phyloP scores from a whole-genome alignment of 2,888 invertebrate species.

The Laothoe populi region DNA sequence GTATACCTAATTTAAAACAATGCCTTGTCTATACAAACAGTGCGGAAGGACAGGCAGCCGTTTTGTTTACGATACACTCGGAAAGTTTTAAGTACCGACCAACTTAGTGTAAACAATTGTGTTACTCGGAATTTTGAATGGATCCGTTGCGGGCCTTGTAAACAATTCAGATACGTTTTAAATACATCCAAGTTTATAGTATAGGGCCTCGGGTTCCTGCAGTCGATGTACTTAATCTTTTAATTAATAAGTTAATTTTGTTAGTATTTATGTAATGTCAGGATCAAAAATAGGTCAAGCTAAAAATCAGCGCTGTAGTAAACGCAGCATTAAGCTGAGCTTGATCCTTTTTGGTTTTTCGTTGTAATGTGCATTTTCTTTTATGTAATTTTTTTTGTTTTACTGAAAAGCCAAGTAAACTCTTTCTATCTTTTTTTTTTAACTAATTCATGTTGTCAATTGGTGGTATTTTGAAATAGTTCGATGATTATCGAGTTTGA shows the following conservation, averaged over 20 bases:
- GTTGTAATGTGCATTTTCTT: no score
- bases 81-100: constrained; percentile 1
- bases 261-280: no score
- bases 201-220: background rate
- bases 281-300: no score
- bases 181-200: background rate
- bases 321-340: no score
- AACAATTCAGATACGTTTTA: constrained; percentile 13
- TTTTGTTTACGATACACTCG: constrained; percentile 15
- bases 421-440: no score
- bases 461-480: no score
- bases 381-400: no score
- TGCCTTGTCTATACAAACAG: background rate
- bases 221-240: background rate
- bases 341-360: no score
- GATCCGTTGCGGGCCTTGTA: background rate
- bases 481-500: no score
- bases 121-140: constrained; percentile 11
- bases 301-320: no score
- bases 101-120: constrained; percentile 18
- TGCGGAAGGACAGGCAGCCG: background rate
- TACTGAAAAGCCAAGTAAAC: no score
- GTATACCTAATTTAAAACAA: constrained; percentile 9
- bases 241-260: background rate
- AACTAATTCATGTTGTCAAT: no score